Base-by-base conservation (phyloP, 1,140 invertebrate genomes). In the Diprion similis region DNA sequence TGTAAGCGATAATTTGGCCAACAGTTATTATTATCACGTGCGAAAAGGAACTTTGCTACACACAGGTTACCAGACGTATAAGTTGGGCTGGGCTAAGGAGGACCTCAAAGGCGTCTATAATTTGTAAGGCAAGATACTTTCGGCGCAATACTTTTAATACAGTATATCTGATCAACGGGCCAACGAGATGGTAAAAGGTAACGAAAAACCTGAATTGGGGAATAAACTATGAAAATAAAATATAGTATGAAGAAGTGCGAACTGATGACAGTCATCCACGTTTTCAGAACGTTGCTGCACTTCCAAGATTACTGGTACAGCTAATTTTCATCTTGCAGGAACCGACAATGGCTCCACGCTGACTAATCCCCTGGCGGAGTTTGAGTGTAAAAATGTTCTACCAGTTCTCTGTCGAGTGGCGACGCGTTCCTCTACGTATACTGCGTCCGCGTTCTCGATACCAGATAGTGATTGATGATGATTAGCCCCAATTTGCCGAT, bases 401-500 rank as follows among this genome's bases (percentile, higher is more conserved):
- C 24, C 24, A n/a, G 68, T 71, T 70, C 75, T 37, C 69, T 19
- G 66, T 59, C 51, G 51, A 59, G 11, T 8, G 51, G 51, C 51
- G 51, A 59, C 51, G 51, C 51, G 51, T 59, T 59, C 51, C 51
- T 13, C 48, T 51, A 24, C 72, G 64, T 48, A 65, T 59, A 18
- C 45, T 59, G 46, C 37, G 37, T 71, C 66, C 65, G 68, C 65
- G 70, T 47, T 19, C 66, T 67, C 74, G 75, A 73, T 76, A 72
- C 75, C 76, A 80, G 79, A 81, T 81, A 80, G 83, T 86, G 85
- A 87, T 87, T 87, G 85, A 87, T 87, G 85, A 87, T 87, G 84
- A 87, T 87, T 87, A 87, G 85, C 82, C 79, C 70, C 80, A 83
- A 87, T 87, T 87, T 83, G 78, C 83, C 83, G 85, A 85, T 87